Base-by-base conservation (phyloP, 2,888 invertebrate genomes). In the Siphonodentalium dalli region DNA sequence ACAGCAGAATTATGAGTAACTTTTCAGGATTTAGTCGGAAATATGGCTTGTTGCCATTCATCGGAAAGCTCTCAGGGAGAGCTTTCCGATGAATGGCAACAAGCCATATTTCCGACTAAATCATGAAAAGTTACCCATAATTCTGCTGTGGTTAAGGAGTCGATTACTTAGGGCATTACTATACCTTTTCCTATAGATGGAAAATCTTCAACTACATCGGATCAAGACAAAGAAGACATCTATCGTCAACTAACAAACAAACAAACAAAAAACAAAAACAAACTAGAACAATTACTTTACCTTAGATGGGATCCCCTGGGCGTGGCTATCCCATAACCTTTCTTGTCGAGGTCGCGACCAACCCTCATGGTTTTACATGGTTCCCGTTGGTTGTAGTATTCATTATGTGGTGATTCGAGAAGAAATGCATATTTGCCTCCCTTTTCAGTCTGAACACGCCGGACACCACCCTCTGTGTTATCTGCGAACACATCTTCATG, bases 291-390 rank as follows among this genome's bases (percentile, higher is more conserved):
- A 11, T 29, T 24, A 9, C 20, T 40, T 42, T 37, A 74, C 74
- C 67, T 66, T 18, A 71, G 53, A 26, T 66, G 62, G 15, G 67
- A 69, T n/a, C 61, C 59, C 37, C 94, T 87, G 5, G 92, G 90
- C 45, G 94, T 95, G 31, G 93, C 98, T 29, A 98, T 89, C 15
- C 95, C 98, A 78, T 96, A 98, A 60, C 96, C 94, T 80, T 93
- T 92, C 38, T 83, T 83, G 66, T 85, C 84, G 88, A 93, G 84
- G 83, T 92, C 90, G 44, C 90, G 85, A 0, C 94, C 92, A 13
- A 97, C 93, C 55, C 72, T 76, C 78, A 81, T 80, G 11, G 80
- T 81, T 58, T 77, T 76, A 58, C 81, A 81, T 0, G 97, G 96
- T 72, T 90, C 89, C 49, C 92, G 84, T 74, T 92, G 91, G 80